A percentile compares a stretch with the other conserved stretches of the same genome.
Evolutionary conservation across 23 tunicate species (phyloP).

Genomic region (Oikopleura albicans): DNA sequence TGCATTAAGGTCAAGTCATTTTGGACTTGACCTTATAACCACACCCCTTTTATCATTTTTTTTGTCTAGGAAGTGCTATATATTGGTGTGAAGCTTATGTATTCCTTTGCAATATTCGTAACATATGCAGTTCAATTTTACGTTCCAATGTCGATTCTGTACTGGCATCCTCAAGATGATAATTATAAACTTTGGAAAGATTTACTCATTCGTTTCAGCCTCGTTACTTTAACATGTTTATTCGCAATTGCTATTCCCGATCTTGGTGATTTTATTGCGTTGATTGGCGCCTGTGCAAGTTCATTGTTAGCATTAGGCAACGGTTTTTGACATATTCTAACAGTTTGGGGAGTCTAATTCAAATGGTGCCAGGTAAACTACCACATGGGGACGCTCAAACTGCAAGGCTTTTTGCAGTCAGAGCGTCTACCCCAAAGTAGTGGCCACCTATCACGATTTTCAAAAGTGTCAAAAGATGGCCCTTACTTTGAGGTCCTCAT

Average conservation of each 20-base stretch:
- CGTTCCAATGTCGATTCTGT: conserved; percentile 30
- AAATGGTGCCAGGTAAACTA: too few relatives aligned
- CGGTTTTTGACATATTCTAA: too few relatives aligned
- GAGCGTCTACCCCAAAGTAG: too few relatives aligned
- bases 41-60: too few relatives aligned
- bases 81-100: conserved; percentile 20
- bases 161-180: neutral
- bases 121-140: conserved; percentile 31
- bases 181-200: neutral
- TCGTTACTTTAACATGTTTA: neutral
- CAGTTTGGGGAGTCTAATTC: too few relatives aligned
- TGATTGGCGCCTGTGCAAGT: conserved; percentile 59
- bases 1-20: too few relatives aligned
- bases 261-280: conserved; percentile 73
- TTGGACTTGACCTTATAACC: too few relatives aligned
- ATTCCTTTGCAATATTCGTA: conserved; percentile 22
- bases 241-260: conserved; percentile 61
- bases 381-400: too few relatives aligned
- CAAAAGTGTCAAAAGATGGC: too few relatives aligned
- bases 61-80: neutral
- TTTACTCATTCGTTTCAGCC: neutral
- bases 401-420: too few relatives aligned
- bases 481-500: too few relatives aligned
- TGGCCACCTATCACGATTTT: too few relatives aligned
- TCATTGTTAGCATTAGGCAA: conserved; percentile 45